Evolutionary conservation across 2,797 vertebrate species (phyloP).

Genomic region (Carduelis carduelis): DNA sequence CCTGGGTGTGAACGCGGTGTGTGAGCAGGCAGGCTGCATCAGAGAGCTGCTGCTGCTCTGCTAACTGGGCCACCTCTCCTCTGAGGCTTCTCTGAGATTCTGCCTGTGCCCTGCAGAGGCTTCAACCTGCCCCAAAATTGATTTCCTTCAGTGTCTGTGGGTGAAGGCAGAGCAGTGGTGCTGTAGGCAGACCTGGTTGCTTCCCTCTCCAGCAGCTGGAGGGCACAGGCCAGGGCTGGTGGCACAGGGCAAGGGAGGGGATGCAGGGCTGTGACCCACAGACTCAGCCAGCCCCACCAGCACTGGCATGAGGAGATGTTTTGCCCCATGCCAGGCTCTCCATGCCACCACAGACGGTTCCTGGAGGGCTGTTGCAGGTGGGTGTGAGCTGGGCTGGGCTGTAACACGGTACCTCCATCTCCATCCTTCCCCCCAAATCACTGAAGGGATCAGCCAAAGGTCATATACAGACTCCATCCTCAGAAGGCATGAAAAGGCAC

Average conservation of each 20-base stretch:
- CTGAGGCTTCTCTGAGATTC: not conserved
- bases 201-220: not conserved
- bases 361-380: not conserved
- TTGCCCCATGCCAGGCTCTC: not conserved
- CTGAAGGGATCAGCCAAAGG: not conserved
- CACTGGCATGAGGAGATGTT: not conserved
- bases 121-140: not conserved
- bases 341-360: not conserved
- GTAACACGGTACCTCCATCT: fast-evolving
- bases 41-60: fast-evolving
- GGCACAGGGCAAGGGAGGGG: not conserved
- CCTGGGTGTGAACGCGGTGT: fast-evolving
- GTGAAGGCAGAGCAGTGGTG: not conserved
- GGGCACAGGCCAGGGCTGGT: not conserved
- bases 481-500: not conserved
- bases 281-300: not conserved
- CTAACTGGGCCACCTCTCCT: not conserved
- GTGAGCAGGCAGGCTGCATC: fast-evolving
- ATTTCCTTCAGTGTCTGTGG: not conserved
- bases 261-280: not conserved
- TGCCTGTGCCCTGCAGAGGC: not conserved
- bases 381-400: not conserved
- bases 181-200: not conserved
- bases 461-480: not conserved
- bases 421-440: not conserved